Percentiles rank a stretch among this genome's conserved stretches.
phyloP scores from a whole-genome alignment of 2,888 invertebrate species.

The Drosophila suboccidentalis region DNA sequence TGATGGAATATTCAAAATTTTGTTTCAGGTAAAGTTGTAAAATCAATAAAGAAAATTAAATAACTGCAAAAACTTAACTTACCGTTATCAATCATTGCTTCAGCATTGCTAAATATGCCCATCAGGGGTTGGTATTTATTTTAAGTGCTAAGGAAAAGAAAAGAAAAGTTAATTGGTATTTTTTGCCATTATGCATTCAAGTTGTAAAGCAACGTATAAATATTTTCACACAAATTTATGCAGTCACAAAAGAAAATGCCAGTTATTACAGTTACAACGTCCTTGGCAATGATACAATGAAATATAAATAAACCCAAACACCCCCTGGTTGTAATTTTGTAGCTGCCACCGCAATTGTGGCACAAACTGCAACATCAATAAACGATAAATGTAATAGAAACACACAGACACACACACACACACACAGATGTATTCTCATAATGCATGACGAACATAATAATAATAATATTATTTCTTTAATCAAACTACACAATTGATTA shows the following conservation, averaged over 20 bases:
- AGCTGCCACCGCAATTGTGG: slow-evolving; percentile 35
- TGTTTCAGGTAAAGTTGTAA: slow-evolving; percentile 8
- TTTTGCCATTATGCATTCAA: slow-evolving; percentile 18
- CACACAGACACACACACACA: slow-evolving; percentile 16
- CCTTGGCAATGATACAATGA: slow-evolving; percentile 28
- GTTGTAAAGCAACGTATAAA: slow-evolving; percentile 14
- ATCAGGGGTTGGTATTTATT: neutral
- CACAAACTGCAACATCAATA: slow-evolving; percentile 54
- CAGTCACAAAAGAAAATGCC: slow-evolving; percentile 8
- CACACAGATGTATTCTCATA: slow-evolving; percentile 2
- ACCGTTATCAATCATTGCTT: slow-evolving; percentile 43
- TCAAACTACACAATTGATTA: slow-evolving; percentile 68
- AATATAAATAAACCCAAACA: neutral
- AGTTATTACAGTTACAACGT: slow-evolving; percentile 18
- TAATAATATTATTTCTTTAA: slow-evolving; percentile 57
- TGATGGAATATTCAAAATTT: slow-evolving; percentile 26
- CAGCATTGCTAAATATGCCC: slow-evolving; percentile 7
- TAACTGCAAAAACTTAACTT: slow-evolving; percentile 28
- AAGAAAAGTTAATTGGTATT: slow-evolving; percentile 13
- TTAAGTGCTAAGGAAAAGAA: slow-evolving; percentile 6
- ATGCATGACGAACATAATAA: slow-evolving; percentile 46
- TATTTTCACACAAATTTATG: slow-evolving; percentile 17
- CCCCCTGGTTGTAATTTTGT: slow-evolving; percentile 4
- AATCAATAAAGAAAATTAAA: slow-evolving; percentile 33
- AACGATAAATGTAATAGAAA: slow-evolving; percentile 45